These are phyloP conservation scores for Anthrax anthrax DNA, from an alignment of 2,888 invertebrate genomes.

Conservation along the genomic window DNA sequence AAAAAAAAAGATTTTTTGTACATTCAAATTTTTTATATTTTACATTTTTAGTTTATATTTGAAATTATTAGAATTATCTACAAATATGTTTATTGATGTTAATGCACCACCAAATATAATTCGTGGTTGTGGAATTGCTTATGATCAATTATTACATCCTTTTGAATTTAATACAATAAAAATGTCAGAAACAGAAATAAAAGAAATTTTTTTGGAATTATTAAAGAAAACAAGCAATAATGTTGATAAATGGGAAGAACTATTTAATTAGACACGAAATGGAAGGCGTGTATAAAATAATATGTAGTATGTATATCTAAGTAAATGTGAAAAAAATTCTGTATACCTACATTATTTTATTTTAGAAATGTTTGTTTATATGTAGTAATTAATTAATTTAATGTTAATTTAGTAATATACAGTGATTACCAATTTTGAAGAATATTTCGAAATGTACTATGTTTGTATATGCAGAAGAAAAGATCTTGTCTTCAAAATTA, in stretches of 20 bases:
- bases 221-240: slow-evolving; percentile 5
- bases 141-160: background rate
- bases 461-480: too few relatives aligned
- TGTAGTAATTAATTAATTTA: too few relatives aligned
- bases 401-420: too few relatives aligned
- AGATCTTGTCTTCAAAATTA: too few relatives aligned
- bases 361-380: too few relatives aligned
- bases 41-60: slow-evolving; percentile 1
- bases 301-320: too few relatives aligned
- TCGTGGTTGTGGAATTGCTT: slow-evolving; percentile 1
- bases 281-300: too few relatives aligned
- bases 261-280: slow-evolving; percentile 3
- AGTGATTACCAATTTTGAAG: too few relatives aligned
- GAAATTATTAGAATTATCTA: background rate
- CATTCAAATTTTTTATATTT: background rate
- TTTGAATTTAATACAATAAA: slow-evolving; percentile 6
- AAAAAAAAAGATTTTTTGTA: background rate
- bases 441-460: too few relatives aligned
- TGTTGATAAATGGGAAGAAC: slow-evolving; percentile 8
- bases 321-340: too few relatives aligned
- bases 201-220: slow-evolving; percentile 5
- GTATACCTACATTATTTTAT: too few relatives aligned
- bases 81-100: slow-evolving; percentile 4
- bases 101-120: slow-evolving; percentile 4
- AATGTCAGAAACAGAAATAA: background rate